Base-by-base conservation (phyloP, 2,113 vertebrate genomes). In the Azemiops feae region DNA sequence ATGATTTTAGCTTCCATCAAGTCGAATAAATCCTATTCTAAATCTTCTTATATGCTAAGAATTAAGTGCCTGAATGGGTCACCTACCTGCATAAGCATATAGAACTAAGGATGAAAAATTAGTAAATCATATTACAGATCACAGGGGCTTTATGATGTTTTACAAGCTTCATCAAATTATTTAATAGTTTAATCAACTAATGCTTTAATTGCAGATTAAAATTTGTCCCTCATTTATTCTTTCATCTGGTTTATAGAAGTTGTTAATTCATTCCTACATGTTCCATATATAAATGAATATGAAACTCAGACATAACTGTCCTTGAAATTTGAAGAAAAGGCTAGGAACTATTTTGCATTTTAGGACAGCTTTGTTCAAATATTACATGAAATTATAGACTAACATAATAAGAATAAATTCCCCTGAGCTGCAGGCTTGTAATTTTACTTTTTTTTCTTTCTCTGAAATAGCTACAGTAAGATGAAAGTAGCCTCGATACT, bases 41-140 rank as follows among this genome's bases (percentile, higher is more conserved):
- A 92, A 89, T 92, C 64, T 92, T 57, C 53, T 85, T 89, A 81
- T 85, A 92, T n/a, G 55, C 58, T 54, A 69, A 89, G 64, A 89
- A 39, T 85, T 85, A 92, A 92, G 53, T 81, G 52, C 87, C 87
- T 57, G n/a, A 74, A 87, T 88, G 85, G 85, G 47, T 91, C 60
- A 89, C 25, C 58, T 9, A 74, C 87, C 60, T 89, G 52, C 57
- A 45, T 39, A 81, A 39, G 45, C 20, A 23, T 43, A 30, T 69
- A 85, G 50, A 16, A 39, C 34, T 74, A 74, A 88, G 23, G 87
- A 92, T 88, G 87, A 52, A 92, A 16, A 92, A 74, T 74, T 92
- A 34, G 47, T 89, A 53, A 69, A 74, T 74, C 23, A 55, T 43
- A 25, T 52, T 52, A 52, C 55, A 64, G 45, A 92, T 34, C 60